Percentiles rank a stretch among this genome's conserved stretches.
These are phyloP conservation scores for rat (Rattus norvegicus) DNA, from an alignment of 2,113 vertebrate species.

Conservation along the genomic window DNA sequence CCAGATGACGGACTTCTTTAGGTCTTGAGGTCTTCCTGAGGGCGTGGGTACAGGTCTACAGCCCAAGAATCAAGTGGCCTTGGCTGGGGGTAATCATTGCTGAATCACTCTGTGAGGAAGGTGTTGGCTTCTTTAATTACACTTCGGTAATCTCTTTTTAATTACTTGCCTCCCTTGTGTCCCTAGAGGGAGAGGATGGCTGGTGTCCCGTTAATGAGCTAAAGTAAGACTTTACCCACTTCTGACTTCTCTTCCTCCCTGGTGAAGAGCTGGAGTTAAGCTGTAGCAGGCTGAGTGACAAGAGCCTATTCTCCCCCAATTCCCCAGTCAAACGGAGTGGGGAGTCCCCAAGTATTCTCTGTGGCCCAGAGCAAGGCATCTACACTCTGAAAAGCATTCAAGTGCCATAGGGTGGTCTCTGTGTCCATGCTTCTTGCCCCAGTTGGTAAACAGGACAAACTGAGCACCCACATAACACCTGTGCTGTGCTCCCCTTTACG, in stretches of 20 bases:
- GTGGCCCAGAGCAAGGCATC: neutral
- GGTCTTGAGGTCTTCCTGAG: rapidly evolving
- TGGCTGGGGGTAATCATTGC: neutral
- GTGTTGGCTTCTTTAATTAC: neutral
- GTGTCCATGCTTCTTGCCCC: too few relatives aligned
- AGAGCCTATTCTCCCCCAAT: rapidly evolving
- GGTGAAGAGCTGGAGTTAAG: rapidly evolving
- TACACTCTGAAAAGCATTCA: rapidly evolving
- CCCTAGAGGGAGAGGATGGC: neutral
- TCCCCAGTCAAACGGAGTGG: too few relatives aligned
- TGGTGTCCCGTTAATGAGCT: neutral
- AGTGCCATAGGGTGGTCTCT: neutral
- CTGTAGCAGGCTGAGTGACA: rapidly evolving
- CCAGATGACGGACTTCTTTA: neutral
- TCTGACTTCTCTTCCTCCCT: neutral
- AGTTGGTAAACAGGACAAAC: rapidly evolving
- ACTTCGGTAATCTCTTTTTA: conserved; percentile 53
- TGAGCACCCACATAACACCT: rapidly evolving
- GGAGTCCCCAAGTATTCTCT: rapidly evolving
- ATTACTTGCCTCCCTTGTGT: neutral
- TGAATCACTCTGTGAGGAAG: neutral
- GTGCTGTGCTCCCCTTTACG: too few relatives aligned
- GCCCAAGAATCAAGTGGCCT: rapidly evolving
- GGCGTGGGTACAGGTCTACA: neutral
- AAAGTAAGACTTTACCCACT: neutral